Conservation (phyloP, 2,888 invertebrate genomes). For the Eulithis prunata region DNA sequence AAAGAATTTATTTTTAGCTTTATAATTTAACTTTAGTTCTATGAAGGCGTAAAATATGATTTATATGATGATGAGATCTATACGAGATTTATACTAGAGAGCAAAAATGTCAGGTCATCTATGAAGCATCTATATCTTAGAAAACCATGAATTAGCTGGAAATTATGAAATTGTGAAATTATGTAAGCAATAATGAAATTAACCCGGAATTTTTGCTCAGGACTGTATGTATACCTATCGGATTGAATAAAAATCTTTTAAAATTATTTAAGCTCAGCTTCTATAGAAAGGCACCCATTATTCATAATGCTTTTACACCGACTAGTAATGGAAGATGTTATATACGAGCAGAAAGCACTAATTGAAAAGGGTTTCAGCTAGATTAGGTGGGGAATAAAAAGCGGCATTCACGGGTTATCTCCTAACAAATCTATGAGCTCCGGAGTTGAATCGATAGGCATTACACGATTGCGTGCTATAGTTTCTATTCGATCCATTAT, state of each 20-base stretch:
- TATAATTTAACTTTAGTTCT: too few relatives aligned
- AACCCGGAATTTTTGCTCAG: too few relatives aligned
- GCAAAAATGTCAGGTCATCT: too few relatives aligned
- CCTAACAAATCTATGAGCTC: slow-evolving; percentile 39
- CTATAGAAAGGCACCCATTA: neutral
- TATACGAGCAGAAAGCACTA: slow-evolving; percentile 39
- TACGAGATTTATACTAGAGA: too few relatives aligned
- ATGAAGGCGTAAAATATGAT: too few relatives aligned
- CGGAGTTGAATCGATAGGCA: slow-evolving; percentile 39
- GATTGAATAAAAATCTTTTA: too few relatives aligned
- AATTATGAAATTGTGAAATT: too few relatives aligned
- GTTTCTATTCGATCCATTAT: slow-evolving; percentile 29
- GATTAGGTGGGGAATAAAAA: slow-evolving; percentile 44
- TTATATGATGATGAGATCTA: too few relatives aligned
- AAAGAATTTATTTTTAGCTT: slow-evolving; percentile 8
- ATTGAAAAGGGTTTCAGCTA: slow-evolving; percentile 46
- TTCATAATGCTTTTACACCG: neutral
- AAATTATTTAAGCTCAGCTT: neutral
- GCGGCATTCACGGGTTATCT: slow-evolving; percentile 41
- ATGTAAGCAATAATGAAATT: too few relatives aligned
- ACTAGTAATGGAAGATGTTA: slow-evolving; percentile 31
- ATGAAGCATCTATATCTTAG: too few relatives aligned
- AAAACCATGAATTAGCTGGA: too few relatives aligned
- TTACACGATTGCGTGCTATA: slow-evolving; percentile 39
- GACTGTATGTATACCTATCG: too few relatives aligned